phyloP scores from a whole-genome alignment of 1,140 invertebrate species.

The Cephus cinctus region DNA sequence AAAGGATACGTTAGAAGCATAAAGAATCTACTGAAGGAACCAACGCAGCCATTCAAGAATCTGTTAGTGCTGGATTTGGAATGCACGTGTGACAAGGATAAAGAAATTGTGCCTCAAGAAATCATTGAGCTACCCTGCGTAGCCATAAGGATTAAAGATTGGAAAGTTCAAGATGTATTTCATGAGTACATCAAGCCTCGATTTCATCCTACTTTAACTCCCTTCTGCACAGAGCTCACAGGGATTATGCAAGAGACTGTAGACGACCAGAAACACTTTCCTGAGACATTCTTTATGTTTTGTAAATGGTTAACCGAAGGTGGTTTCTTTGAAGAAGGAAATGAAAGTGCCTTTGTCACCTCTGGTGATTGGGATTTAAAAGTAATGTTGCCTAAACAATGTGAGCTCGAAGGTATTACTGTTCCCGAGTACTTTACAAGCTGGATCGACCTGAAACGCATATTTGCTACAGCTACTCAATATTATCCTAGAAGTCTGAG shows the following conservation, averaged over 20 bases:
- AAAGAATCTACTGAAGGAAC: too few species aligned
- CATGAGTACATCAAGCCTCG: slow-evolving; percentile 63
- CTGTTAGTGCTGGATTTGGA: slow-evolving; percentile 65
- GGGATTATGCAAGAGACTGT: slow-evolving; percentile 54
- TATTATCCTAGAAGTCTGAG: slow-evolving; percentile 41
- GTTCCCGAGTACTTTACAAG: slow-evolving; percentile 54
- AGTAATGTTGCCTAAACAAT: slow-evolving; percentile 62
- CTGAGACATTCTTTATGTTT: slow-evolving; percentile 41
- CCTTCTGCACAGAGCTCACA: slow-evolving; percentile 62
- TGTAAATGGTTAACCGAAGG: slow-evolving; percentile 41
- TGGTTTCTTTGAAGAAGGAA: slow-evolving; percentile 30
- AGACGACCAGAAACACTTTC: slow-evolving; percentile 43
- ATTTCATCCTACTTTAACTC: slow-evolving; percentile 54
- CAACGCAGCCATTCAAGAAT: slow-evolving; percentile 55
- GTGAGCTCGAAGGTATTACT: slow-evolving; percentile 48
- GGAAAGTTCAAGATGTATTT: slow-evolving; percentile 58
- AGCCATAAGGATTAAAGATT: slow-evolving; percentile 58
- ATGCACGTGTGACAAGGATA: slow-evolving; percentile 57
- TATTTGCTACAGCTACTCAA: slow-evolving; percentile 27
- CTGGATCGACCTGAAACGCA: slow-evolving; percentile 66
- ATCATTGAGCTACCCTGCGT: slow-evolving; percentile 70
- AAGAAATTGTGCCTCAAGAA: slow-evolving; percentile 53
- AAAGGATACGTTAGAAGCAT: too few species aligned
- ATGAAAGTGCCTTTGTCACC: slow-evolving; percentile 58
- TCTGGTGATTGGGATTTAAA: slow-evolving; percentile 68